Conservation (phyloP, 2,888 invertebrate genomes). For the Syrista parreyssii region DNA sequence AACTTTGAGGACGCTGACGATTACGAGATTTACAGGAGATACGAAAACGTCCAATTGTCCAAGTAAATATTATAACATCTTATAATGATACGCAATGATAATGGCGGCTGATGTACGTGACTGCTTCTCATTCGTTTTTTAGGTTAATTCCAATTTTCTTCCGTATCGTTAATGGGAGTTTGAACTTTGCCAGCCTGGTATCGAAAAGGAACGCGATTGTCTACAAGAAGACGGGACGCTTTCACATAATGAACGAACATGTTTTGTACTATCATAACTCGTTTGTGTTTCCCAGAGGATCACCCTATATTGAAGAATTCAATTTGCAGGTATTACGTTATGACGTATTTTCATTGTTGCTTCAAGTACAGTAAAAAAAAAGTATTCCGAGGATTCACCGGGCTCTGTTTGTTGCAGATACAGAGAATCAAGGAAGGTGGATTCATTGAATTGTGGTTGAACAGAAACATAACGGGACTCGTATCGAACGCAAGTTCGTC, state of each 20-base stretch:
- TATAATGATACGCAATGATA: neutral
- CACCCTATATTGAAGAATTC: constrained; percentile 11
- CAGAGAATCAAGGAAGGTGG: constrained; percentile 7
- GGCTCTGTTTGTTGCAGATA: constrained; percentile 1
- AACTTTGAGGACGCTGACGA: neutral
- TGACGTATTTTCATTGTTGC: no score
- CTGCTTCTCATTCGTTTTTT: neutral
- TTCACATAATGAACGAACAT: constrained; percentile 3
- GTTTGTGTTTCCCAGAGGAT: constrained; percentile 9
- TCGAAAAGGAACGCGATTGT: neutral
- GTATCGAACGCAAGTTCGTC: neutral
- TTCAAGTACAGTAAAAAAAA: no score
- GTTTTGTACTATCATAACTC: constrained; percentile 8
- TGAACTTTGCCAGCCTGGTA: neutral
- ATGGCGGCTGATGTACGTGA: neutral
- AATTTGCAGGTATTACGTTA: constrained; percentile 6
- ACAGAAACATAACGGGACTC: constrained; percentile 3
- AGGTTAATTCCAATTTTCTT: neutral
- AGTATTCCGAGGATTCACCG: no score
- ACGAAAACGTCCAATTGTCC: neutral
- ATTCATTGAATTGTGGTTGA: constrained; percentile 7
- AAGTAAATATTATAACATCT: neutral
- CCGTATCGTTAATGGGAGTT: neutral
- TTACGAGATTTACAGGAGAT: constrained; percentile 9
- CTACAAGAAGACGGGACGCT: neutral